These are phyloP conservation scores for Pseudochaenichthys georgianus DNA, from an alignment of 2,797 vertebrate species.

Conservation along the genomic window DNA sequence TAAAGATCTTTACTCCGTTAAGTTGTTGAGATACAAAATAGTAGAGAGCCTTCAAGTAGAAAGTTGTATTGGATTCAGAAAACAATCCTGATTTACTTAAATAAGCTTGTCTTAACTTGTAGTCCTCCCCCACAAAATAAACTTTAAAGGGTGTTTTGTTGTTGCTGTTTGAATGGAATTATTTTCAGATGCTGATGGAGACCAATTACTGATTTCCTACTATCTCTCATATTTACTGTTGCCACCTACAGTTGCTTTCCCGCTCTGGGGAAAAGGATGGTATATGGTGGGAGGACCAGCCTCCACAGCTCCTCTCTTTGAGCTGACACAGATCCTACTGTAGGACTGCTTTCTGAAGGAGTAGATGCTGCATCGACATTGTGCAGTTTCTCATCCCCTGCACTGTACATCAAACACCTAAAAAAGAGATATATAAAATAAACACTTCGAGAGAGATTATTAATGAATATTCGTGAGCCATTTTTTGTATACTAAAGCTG, in stretches of 20 bases:
- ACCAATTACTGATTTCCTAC: background rate
- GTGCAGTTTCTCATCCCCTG: slow-evolving; percentile 3
- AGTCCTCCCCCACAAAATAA: background rate
- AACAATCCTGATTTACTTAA: background rate
- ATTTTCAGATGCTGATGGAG: background rate
- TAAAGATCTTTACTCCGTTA: background rate
- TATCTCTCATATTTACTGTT: background rate
- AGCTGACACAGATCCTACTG: slow-evolving; percentile 35
- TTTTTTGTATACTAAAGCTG: slow-evolving; percentile 4
- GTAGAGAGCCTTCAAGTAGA: background rate
- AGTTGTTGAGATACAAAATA: background rate
- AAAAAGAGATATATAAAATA: slow-evolving; percentile 2
- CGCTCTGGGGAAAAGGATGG: background rate
- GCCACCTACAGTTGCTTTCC: background rate
- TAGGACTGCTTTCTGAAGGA: slow-evolving; percentile 26
- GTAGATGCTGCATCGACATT: background rate
- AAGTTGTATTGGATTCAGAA: background rate
- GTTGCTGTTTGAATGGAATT: background rate
- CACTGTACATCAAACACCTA: slow-evolving; percentile 8
- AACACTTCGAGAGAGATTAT: background rate
- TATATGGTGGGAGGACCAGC: slow-evolving; percentile 28
- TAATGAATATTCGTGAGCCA: slow-evolving; percentile 14
- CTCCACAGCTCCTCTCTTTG: slow-evolving; percentile 23
- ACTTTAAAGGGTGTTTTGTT: background rate
- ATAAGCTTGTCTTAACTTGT: background rate